These are phyloP conservation scores for Peromyscus californicus DNA, from an alignment of 2,113 vertebrate genomes.

Conservation along the genomic window DNA sequence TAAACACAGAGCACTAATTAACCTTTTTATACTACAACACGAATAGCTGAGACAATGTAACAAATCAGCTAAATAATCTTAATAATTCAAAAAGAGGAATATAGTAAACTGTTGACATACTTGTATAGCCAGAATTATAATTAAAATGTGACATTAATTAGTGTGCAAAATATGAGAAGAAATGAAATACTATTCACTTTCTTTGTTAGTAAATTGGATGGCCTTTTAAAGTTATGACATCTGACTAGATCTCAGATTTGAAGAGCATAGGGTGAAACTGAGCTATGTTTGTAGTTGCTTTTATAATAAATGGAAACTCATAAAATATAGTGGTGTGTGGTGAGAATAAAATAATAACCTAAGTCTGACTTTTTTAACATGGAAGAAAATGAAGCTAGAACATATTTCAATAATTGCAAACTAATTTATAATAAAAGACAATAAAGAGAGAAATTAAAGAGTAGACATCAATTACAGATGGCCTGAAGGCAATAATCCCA, in stretches of 20 bases:
- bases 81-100: slow-evolving; percentile 59
- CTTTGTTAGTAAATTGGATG: slow-evolving; percentile 63
- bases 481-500: neutral
- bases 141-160: slow-evolving; percentile 75
- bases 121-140: slow-evolving; percentile 64
- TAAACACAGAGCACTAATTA: slow-evolving; percentile 66
- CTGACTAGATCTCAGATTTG: neutral
- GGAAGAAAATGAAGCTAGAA: neutral
- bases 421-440: neutral
- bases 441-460: neutral
- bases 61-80: slow-evolving; percentile 60
- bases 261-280: neutral
- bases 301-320: neutral
- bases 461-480: neutral
- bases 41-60: slow-evolving; percentile 57
- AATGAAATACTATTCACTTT: slow-evolving; percentile 37
- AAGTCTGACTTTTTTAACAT: neutral
- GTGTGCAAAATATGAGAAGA: neutral
- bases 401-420: slow-evolving; percentile 3
- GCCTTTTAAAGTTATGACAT: slow-evolving; percentile 40
- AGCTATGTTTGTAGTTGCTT: neutral
- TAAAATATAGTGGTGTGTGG: neutral
- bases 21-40: slow-evolving; percentile 49
- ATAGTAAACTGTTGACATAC: slow-evolving; percentile 41
- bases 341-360: neutral